A percentile compares a stretch with the other conserved stretches of the same genome.
Evolutionary conservation across 2,113 vertebrate genomes (phyloP).

Genomic region (Crotalus helleri): DNA sequence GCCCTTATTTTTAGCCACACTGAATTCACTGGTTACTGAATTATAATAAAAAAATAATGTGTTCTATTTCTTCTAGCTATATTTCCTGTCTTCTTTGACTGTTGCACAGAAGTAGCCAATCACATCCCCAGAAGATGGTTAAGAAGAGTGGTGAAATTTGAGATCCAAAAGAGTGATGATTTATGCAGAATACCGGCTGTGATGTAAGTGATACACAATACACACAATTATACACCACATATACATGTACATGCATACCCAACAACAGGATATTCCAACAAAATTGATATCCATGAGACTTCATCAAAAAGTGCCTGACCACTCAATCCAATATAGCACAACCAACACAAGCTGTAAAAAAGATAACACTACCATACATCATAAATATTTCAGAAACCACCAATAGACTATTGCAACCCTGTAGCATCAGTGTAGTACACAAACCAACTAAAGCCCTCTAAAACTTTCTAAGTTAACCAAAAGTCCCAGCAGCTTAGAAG

Average conservation of each 20-base stretch:
- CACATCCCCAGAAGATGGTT: slow-evolving; percentile 63
- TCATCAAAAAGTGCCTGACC: neutral
- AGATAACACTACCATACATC: neutral
- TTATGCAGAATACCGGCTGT: slow-evolving; percentile 68
- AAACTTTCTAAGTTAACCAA: neutral
- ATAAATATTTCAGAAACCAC: neutral
- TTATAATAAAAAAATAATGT: neutral
- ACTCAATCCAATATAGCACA: neutral
- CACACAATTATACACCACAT: neutral
- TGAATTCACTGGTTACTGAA: neutral
- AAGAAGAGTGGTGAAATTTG: slow-evolving; percentile 57
- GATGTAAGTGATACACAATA: slow-evolving; percentile 66
- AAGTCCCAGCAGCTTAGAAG: neutral
- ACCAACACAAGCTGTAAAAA: neutral
- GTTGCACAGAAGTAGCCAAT: slow-evolving; percentile 64
- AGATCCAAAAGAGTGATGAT: slow-evolving; percentile 63
- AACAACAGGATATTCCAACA: neutral
- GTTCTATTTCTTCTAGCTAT: slow-evolving; percentile 61
- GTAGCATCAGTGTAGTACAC: neutral
- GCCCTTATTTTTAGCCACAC: neutral
- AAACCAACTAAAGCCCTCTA: neutral
- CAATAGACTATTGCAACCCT: neutral
- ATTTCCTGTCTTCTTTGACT: slow-evolving; percentile 67
- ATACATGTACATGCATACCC: neutral
- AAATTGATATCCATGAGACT: neutral